Evolutionary conservation across 2,888 invertebrate species (phyloP), one percentile per base, ranked within the genome.

Genomic region (Stenotaenia linearis): DNA sequence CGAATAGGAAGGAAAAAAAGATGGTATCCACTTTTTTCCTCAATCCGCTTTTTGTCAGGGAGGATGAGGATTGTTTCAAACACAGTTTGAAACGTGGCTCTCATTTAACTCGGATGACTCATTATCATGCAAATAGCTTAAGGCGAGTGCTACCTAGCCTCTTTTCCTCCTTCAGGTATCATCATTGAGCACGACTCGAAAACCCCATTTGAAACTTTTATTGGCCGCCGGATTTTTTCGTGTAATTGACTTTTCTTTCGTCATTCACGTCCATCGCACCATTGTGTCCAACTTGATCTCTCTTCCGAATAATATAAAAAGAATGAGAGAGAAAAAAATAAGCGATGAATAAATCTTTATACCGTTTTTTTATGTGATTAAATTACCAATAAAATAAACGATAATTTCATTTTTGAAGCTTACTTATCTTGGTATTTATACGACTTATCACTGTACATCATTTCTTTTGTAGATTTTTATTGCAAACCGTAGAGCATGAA

Each of bases 151-250:
- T 61, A 61, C 61, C 61, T 61, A 61, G 61, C 61, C 61, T 61
- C 61, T 61, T 61, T 61, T 28, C 61, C 61, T 61, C 28, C 61
- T 61, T 61, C 61, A 61, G 61, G 61, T 61, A 61, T 61, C 61
- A 61, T 61, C 61, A 61, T 61, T 61, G 61, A 61, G 61, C 61
- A 61, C 61, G 61, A 61, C 61, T 61, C 61, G 28, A 61, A 61
- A 61, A 61, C 61, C 61, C 61, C 61, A 61, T 61, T 61, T 61
- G 61, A 61, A 61, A 61, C 61, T 61, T 61, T 61, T 61, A 61
- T 61, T 61, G 61, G 61, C 25, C 61, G 25, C 61, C 61, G 61
- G 61, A 61, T 61, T 61, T 61, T 61, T 61, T 61, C 61, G 61
- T 61, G 61, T 61, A 61, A 61, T 61, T 61, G 61, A 61, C 61